A percentile compares a stretch with the other conserved stretches of the same genome.
phyloP scores from a whole-genome alignment of 2,888 invertebrate genomes.

The Peribatodes rhomboidaria region DNA sequence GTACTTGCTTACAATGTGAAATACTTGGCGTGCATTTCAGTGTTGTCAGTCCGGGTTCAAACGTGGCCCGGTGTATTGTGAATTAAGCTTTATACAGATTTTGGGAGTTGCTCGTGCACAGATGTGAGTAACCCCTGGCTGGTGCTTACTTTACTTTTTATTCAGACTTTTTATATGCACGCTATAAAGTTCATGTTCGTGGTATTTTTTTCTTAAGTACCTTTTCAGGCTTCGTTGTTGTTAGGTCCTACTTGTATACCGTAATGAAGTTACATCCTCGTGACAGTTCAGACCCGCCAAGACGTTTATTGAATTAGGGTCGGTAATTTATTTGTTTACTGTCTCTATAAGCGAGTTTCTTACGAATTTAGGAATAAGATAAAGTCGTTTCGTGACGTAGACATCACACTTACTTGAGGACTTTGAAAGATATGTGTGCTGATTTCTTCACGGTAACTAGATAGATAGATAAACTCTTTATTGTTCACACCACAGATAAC shows the following conservation, averaged over 20 bases:
- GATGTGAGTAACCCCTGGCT: constrained; percentile 10
- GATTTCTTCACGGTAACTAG: too few relatives aligned
- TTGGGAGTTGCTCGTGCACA: constrained; percentile 12
- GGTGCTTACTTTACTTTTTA: constrained; percentile 18
- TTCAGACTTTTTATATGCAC: constrained; percentile 19
- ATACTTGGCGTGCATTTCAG: not conserved
- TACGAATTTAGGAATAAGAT: not conserved
- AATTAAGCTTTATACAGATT: constrained; percentile 10
- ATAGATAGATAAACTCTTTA: too few relatives aligned
- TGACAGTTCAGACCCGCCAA: constrained; percentile 16
- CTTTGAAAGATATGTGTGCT: too few relatives aligned
- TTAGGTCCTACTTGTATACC: constrained; percentile 2
- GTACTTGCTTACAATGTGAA: too few relatives aligned
- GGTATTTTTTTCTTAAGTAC: constrained; percentile 3
- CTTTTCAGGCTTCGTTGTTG: constrained; percentile 10
- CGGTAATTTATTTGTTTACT: constrained; percentile 21
- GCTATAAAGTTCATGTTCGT: constrained; percentile 18
- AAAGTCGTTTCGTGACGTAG: not conserved
- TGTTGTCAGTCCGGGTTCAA: not conserved
- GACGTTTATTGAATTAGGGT: constrained; percentile 14
- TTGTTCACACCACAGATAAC: too few relatives aligned
- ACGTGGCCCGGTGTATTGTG: not conserved
- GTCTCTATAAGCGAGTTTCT: constrained; percentile 8
- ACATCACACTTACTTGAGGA: not conserved
- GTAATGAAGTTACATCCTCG: constrained; percentile 18